Evolutionary conservation across 2,113 vertebrate species (phyloP).

Genomic region (Callorhinus ursinus): DNA sequence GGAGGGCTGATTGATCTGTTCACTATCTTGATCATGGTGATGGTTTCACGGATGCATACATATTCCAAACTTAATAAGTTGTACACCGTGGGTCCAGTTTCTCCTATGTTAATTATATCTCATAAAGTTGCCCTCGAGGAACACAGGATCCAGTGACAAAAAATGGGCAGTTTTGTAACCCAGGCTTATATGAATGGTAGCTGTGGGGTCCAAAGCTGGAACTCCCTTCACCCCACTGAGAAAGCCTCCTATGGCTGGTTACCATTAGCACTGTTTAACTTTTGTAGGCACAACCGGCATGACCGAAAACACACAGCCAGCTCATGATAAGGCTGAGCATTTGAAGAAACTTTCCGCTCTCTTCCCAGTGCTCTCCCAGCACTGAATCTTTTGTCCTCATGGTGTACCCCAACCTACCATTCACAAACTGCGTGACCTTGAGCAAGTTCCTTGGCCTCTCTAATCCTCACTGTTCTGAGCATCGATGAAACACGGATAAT

Average conservation of each 20-base stretch:
- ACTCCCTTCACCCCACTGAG: neutral
- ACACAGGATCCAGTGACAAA: neutral
- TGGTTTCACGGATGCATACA: neutral
- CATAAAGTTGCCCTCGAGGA: neutral
- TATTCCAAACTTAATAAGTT: neutral
- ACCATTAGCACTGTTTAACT: neutral
- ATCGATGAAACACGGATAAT: neutral
- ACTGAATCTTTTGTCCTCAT: neutral
- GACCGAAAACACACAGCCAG: neutral
- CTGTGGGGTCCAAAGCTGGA: neutral
- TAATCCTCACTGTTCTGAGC: neutral
- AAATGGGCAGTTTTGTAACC: neutral
- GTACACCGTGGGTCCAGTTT: neutral
- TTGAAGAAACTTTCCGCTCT: neutral
- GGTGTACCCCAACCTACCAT: neutral
- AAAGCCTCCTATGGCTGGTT: neutral
- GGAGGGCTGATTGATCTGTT: neutral
- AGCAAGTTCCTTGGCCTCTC: neutral
- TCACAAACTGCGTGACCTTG: neutral
- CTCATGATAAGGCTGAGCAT: neutral
- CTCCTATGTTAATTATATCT: neutral
- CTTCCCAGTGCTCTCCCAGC: neutral
- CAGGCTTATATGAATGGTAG: neutral
- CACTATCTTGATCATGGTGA: neutral
- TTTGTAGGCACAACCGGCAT: neutral